Evolutionary conservation across 2,888 invertebrate genomes (phyloP).

Genomic region (Ferdinandea cuprea): DNA sequence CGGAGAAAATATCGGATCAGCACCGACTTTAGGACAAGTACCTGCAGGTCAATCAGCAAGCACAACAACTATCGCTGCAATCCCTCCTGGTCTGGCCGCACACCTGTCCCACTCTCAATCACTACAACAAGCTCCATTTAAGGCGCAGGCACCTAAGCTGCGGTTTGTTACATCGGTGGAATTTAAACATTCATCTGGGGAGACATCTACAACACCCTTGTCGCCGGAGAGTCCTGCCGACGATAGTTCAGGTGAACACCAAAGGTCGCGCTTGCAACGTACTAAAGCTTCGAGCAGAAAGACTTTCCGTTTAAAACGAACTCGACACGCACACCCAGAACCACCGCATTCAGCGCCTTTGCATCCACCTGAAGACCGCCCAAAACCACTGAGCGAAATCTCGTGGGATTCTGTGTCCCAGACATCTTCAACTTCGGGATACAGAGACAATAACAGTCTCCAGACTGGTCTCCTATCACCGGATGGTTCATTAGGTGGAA

Average conservation of each 20-base stretch:
- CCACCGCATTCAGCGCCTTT: constrained; percentile 83
- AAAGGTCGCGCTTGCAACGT: constrained; percentile 89
- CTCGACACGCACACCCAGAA: constrained; percentile 88
- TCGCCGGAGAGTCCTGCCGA: constrained; percentile 89
- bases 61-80: constrained; percentile 77
- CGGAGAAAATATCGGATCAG: constrained; percentile 79
- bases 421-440: constrained; percentile 94
- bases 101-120: constrained; percentile 83
- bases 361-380: constrained; percentile 77
- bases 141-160: constrained; percentile 86
- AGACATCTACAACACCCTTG: constrained; percentile 89
- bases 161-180: constrained; percentile 93
- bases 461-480: constrained; percentile 83
- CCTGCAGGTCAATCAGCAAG: constrained; percentile 77
- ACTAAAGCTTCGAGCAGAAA: constrained; percentile 97
- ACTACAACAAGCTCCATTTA: constrained; percentile 82
- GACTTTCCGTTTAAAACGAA: constrained; percentile 94
- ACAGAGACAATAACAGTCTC: constrained; percentile 87
- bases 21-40: constrained; percentile 78
- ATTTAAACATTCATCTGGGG: constrained; percentile 91
- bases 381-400: constrained; percentile 85
- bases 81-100: constrained; percentile 81
- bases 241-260: constrained; percentile 87
- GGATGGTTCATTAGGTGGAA: constrained; percentile 86
- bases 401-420: constrained; percentile 93